phyloP scores from a whole-genome alignment of 2,113 vertebrate genomes.

The Salminus brasiliensis region DNA sequence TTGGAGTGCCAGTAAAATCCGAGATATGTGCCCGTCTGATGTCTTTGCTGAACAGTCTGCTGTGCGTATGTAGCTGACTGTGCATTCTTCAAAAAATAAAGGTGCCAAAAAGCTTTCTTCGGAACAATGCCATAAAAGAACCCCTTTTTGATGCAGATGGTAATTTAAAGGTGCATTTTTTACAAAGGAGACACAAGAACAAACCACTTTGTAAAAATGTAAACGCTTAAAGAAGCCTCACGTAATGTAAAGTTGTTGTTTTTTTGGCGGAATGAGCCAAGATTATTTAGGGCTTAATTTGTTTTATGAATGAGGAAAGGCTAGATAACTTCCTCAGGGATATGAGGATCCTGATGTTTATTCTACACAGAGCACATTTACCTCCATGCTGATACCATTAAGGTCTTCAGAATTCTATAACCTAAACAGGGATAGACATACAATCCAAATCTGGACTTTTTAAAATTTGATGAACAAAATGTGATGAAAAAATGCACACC shows the following conservation, averaged over 20 bases:
- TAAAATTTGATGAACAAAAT: no score
- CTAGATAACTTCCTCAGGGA: background rate
- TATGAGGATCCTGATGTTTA: background rate
- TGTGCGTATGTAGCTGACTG: background rate
- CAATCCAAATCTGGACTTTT: no score
- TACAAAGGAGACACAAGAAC: no score
- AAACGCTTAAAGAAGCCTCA: background rate
- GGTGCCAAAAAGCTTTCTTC: no score
- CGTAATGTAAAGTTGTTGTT: no score
- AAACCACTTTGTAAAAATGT: background rate
- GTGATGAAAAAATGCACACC: no score
- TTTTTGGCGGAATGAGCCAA: no score
- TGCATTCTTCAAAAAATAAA: no score
- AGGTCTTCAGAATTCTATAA: background rate
- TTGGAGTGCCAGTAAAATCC: constrained; percentile 1
- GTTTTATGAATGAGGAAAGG: background rate
- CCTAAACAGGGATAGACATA: background rate
- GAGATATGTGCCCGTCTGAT: background rate
- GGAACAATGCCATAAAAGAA: no score
- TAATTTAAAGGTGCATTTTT: no score
- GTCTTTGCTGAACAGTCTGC: background rate
- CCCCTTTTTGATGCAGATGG: no score
- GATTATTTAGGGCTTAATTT: background rate
- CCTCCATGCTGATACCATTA: background rate
- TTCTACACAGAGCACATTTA: background rate